Evolutionary conservation across 2,888 invertebrate species (phyloP), one percentile per base, ranked within the genome.

Genomic region (Therioaphis trifolii): DNA sequence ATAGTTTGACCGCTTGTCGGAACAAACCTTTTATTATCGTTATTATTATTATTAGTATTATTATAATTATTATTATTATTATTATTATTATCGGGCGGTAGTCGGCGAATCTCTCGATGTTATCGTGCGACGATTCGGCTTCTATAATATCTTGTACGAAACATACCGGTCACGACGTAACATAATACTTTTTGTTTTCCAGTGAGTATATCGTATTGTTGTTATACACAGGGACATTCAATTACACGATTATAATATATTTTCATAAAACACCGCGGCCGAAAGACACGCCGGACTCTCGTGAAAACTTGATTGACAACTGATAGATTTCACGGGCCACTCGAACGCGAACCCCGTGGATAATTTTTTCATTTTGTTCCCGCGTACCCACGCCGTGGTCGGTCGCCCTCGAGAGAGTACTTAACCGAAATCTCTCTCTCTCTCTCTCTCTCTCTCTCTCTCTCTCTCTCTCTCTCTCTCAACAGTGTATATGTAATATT

Each of bases 291-390:
- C 18, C 21, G 29, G 49, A 52, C 74, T 49, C 74, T 82, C 9
- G 46, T 15, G 35, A 7, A 52, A 24, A 74, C 40, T 63, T 74
- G 82, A 82, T 82, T 82, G 82, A 82, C 82, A 82, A 82, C 82
- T 82, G 82, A 82, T 82, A 74, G 52, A 82, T 82, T 82, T 82
- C 74, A 74, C 74, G 72, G 63, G 49, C 63, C 72, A 82, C 82
- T 82, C 74, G 74, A 72, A 24, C 35, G 21, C 72, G 29, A 29
- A 72, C 71, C 80, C 72, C 35, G 18, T 18, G 61, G 35, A 52
- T 66, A 35, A 63, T 76, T 55, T 69, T 29, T 68, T 52, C 27
- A 66, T 69, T 49, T 79, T 71, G 80, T 80, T 61, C n/a, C n/a
- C 66, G 5, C 27, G 11, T 15, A 29, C 46, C 14, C 24, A 29